These are phyloP conservation scores for Mactra quadrangularis DNA, from an alignment of 1,140 invertebrate species.

Conservation along the genomic window DNA sequence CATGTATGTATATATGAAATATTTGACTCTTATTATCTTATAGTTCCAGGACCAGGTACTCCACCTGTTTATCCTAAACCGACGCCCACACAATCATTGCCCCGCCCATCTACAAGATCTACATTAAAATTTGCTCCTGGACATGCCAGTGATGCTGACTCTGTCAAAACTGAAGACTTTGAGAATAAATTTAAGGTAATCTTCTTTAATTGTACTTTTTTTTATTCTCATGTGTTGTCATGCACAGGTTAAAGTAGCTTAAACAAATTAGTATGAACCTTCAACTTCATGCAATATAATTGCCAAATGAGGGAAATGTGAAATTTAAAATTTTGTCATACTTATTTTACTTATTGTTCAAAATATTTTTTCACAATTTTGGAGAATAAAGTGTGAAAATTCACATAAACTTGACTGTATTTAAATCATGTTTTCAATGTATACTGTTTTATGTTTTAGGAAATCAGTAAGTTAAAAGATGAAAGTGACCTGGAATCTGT, in stretches of 20 bases:
- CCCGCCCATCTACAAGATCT: constrained; percentile 44
- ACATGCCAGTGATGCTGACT: constrained; percentile 59
- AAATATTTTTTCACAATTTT: too few species aligned
- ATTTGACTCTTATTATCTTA: background rate
- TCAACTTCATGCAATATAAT: background rate
- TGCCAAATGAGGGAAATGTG: background rate
- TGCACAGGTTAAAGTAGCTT: background rate
- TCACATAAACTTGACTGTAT: too few species aligned
- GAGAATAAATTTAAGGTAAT: constrained; percentile 52
- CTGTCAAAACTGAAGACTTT: constrained; percentile 54
- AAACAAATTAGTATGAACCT: background rate
- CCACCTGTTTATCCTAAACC: constrained; percentile 59
- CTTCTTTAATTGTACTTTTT: too few species aligned
- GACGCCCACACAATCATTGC: constrained; percentile 40
- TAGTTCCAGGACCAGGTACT: constrained; percentile 31
- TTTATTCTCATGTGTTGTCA: background rate
- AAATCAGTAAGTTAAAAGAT: too few species aligned
- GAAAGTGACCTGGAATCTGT: constrained; percentile 59
- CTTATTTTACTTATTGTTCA: background rate
- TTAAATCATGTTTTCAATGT: too few species aligned
- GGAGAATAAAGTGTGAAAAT: too few species aligned
- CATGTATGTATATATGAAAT: too few species aligned
- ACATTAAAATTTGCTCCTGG: constrained; percentile 36
- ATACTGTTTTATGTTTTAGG: too few species aligned
- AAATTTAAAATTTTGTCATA: background rate